phyloP scores from a whole-genome alignment of 2,888 invertebrate genomes.

The Parasteatoda lunata region DNA sequence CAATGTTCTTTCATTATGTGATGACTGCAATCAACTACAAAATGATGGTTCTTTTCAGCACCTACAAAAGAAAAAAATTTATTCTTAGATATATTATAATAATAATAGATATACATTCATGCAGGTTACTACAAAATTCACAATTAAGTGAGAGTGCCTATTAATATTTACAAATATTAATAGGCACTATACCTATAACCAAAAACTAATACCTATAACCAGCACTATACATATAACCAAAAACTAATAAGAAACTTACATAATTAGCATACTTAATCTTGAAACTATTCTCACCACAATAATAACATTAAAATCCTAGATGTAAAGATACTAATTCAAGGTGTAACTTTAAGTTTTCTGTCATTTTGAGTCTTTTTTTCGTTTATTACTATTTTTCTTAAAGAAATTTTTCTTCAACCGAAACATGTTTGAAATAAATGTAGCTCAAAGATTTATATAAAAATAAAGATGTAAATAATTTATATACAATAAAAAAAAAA shows the following conservation, averaged over 20 bases:
- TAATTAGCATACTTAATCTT: background rate
- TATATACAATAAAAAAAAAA: background rate
- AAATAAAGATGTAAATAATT: background rate
- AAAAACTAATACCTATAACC: background rate
- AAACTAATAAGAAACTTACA: background rate
- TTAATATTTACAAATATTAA: too few species aligned
- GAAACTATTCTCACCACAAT: too few species aligned
- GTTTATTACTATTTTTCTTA: too few species aligned
- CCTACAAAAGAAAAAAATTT: conserved; percentile 17
- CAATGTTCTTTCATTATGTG: conserved; percentile 97
- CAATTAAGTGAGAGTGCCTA: too few species aligned
- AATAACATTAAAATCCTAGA: too few species aligned
- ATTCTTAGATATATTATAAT: background rate
- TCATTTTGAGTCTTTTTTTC: too few species aligned
- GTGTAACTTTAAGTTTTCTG: too few species aligned
- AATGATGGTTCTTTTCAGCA: conserved; percentile 78
- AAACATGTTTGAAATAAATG: too few species aligned
- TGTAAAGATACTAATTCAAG: too few species aligned
- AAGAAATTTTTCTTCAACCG: too few species aligned
- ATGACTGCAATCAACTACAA: conserved; percentile 92
- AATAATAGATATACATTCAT: background rate
- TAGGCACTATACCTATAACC: background rate
- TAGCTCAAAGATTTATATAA: background rate
- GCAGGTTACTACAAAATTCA: too few species aligned
- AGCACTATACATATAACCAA: background rate